A percentile compares a stretch with the other conserved stretches of the same genome.
phyloP scores from a whole-genome alignment of 1,140 invertebrate genomes.

The Asbolus verrucosus region DNA sequence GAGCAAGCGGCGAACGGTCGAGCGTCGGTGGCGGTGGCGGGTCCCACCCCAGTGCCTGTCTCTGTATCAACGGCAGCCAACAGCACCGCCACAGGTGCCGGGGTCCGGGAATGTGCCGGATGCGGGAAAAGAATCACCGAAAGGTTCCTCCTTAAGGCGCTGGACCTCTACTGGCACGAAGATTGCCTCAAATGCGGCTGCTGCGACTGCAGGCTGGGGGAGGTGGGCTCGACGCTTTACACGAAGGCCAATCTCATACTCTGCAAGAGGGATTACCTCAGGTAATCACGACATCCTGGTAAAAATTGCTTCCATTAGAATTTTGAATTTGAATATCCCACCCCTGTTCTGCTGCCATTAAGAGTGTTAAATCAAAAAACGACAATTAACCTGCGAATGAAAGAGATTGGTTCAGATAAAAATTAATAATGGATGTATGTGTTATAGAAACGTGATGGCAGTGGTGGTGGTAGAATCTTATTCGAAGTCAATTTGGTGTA shows the following conservation, averaged over 20 bases:
- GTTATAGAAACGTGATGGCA: conserved; percentile 51
- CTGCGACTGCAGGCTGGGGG: conserved; percentile 91
- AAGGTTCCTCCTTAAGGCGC: conserved; percentile 80
- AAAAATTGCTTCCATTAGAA: too few species aligned
- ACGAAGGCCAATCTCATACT: conserved; percentile 93
- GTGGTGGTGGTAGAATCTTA: conserved; percentile 52
- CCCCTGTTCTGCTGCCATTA: too few species aligned
- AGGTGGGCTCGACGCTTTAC: conserved; percentile 92
- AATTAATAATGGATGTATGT: conserved; percentile 37
- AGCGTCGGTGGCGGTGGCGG: conserved; percentile 53
- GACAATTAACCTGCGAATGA: conserved; percentile 3
- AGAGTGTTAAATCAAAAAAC: background rate
- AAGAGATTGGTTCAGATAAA: conserved; percentile 11
- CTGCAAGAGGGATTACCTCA: conserved; percentile 93
- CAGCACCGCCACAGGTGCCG: conserved; percentile 59
- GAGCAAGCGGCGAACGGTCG: conserved; percentile 59
- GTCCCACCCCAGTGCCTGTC: conserved; percentile 55
- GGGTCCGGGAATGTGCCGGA: conserved; percentile 78
- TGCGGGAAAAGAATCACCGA: conserved; percentile 83
- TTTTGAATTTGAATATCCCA: too few species aligned
- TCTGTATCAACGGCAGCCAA: conserved; percentile 60
- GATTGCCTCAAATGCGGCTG: conserved; percentile 94
- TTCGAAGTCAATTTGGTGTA: conserved; percentile 61
- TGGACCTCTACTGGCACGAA: conserved; percentile 94
- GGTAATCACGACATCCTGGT: too few species aligned